Base-by-base conservation (phyloP, 2,888 invertebrate genomes). In the Stenodema calcarata region DNA sequence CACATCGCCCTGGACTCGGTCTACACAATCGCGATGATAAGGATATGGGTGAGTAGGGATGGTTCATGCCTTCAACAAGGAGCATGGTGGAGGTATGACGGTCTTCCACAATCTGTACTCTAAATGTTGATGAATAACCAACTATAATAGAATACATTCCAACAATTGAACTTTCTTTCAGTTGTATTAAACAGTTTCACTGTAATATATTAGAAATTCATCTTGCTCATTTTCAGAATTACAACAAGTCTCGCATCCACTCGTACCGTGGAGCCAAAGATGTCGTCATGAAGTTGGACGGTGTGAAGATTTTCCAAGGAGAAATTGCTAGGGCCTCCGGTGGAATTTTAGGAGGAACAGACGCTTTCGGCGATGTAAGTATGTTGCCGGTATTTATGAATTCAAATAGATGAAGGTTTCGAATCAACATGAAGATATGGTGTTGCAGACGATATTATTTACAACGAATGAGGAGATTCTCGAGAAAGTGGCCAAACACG, bases 211-310 rank as follows among this genome's bases (percentile, higher is more conserved):
- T n/a, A n/a, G n/a, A n/a, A n/a, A n/a, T n/a, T n/a, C 3, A 70
- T 16, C 3, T 30, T 28, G 2, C 70, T 78, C 14, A 0, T 69
- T 35, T 82, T 23, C 91, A 96, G 96, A 97, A 97, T 91, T 97
- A 97, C 91, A 96, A 96, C 91, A 96, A 96, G 91, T 96, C 96
- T 0, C 92, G 97, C 87, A 96, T 96, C 89, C 95, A 97, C 91
- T 95, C 96, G 0, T 94, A 94, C 87, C 93, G 96, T 87, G 97
- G 97, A 76, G 95, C 94, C 7, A 94, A 94, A 89, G 92, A 95
- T 89, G 92, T 96, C 14, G 93, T 94, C 88, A 94, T 97, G 41
- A 93, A 92, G 88, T 91, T 96, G 86, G 95, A 96, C 90, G 94
- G 93, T 18, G 91, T 91, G 78, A 91, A 93, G 42, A 94, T 97